Evolutionary conservation across 2,113 vertebrate species (phyloP), one percentile per base, ranked within the genome.

Genomic region (Oxygymnocypris stewartii): DNA sequence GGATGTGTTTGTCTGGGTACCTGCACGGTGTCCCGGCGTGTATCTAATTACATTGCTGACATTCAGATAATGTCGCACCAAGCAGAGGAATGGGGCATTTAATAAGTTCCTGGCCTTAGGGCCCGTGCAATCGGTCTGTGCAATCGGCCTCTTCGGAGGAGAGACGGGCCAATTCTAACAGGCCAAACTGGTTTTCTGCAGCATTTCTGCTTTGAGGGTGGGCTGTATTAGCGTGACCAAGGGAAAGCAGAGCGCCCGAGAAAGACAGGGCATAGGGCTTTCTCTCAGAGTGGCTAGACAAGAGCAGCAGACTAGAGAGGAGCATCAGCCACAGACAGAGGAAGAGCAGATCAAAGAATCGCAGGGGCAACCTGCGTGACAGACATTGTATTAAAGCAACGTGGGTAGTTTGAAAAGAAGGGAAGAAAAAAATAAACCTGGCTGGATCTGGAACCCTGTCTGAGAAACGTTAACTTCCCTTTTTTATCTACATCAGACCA

Each of bases 301-400:
- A 92, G 92, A 76, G 86, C 88, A 86, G 54, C 67, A 88, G 89
- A 90, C 88, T 88, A 85, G 86, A 84, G 87, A 88, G 87, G 37
- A 87, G 80, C 91, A 61, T 92, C 90, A 85, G 73, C 80, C 85
- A 78, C 80, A 90, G 85, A 90, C 69, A 65, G 79, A 89, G 80
- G 73, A 79, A 94, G 93, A 93, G 92, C 92, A 92, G 93, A 95
- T 95, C 94, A 95, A 95, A 95, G 94, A 92, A 93, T 95, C 92
- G 90, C 92, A 91, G 88, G 89, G 92, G 94, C 92, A 95, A 95
- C 94, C 94, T 95, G 92, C 89, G 90, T 91, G 92, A 94, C 93
- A 94, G 93, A 94, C 92, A 93, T 92, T 94, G 93, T 93, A 93
- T 92, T 93, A 92, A 93, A 94, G 93, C 92, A 93, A 94, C 92